phyloP scores from a whole-genome alignment of 2,888 invertebrate species.

The Apodemia duryi region DNA sequence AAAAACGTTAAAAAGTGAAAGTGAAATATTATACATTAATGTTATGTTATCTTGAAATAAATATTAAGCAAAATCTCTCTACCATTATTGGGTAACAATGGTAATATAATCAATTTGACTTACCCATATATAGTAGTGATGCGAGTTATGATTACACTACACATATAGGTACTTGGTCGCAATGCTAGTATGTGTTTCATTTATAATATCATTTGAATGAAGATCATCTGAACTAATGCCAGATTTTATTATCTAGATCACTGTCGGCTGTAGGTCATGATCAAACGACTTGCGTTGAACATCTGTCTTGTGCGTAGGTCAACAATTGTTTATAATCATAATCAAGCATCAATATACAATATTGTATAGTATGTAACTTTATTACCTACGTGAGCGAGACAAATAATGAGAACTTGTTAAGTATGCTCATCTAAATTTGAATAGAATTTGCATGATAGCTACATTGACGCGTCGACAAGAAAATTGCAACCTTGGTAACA shows the following conservation, averaged over 20 bases:
- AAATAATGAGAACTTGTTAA: not conserved
- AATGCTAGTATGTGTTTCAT: slow-evolving; percentile 10
- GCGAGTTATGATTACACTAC: not conserved
- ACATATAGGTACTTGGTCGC: not conserved
- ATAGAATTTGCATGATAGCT: slow-evolving; percentile 9
- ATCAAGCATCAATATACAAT: not conserved
- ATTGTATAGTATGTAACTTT: not conserved
- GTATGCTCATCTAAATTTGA: slow-evolving; percentile 5
- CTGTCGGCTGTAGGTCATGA: slow-evolving; percentile 66
- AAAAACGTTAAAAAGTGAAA: too few relatives aligned
- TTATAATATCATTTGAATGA: slow-evolving; percentile 48
- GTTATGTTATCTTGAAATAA: too few relatives aligned
- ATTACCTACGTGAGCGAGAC: not conserved
- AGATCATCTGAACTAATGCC: slow-evolving; percentile 59
- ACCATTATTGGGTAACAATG: too few relatives aligned
- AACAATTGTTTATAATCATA: slow-evolving; percentile 12
- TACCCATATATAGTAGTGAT: slow-evolving; percentile 1
- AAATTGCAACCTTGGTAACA: slow-evolving; percentile 42
- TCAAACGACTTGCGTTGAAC: slow-evolving; percentile 39
- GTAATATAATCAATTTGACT: too few relatives aligned
- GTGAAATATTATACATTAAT: too few relatives aligned
- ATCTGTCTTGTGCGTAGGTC: slow-evolving; percentile 16
- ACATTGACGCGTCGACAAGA: slow-evolving; percentile 41
- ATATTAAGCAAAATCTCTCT: too few relatives aligned
- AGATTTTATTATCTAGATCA: slow-evolving; percentile 53